A percentile compares a stretch with the other conserved stretches of the same genome.
Evolutionary conservation across 1,140 invertebrate species (phyloP).

Genomic region (Ooceraea biroi): DNA sequence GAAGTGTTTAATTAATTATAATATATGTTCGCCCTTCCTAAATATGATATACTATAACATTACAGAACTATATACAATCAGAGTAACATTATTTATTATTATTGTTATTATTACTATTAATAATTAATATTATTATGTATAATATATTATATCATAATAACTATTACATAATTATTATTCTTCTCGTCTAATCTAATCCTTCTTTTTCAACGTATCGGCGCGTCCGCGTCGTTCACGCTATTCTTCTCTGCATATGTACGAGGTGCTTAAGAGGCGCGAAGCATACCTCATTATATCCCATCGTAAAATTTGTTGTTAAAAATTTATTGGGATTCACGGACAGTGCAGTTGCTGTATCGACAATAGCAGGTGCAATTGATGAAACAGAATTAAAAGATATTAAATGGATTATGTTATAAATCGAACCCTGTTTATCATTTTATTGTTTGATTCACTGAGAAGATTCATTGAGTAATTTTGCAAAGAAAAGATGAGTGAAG

Average conservation of each 20-base stretch:
- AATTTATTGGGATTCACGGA: not conserved
- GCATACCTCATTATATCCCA: slow-evolving; percentile 41
- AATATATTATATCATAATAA: slow-evolving; percentile 58
- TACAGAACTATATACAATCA: slow-evolving; percentile 83
- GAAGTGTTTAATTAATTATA: slow-evolving; percentile 57
- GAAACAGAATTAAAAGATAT: not conserved
- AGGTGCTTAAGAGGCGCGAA: slow-evolving; percentile 60
- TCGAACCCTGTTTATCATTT: not conserved
- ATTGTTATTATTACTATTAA: slow-evolving; percentile 49
- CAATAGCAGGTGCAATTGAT: not conserved
- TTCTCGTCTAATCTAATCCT: slow-evolving; percentile 17
- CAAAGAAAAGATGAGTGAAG: not conserved
- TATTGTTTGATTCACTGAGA: not conserved
- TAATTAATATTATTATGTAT: slow-evolving; percentile 48
- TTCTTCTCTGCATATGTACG: slow-evolving; percentile 38
- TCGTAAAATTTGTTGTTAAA: slow-evolving; percentile 12
- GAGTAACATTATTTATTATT: slow-evolving; percentile 77
- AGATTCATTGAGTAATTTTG: not conserved
- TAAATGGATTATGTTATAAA: not conserved
- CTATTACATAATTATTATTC: slow-evolving; percentile 53
- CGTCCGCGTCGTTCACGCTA: slow-evolving; percentile 4
- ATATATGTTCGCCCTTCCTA: slow-evolving; percentile 56
- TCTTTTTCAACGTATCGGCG: slow-evolving; percentile 24
- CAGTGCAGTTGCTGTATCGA: not conserved
- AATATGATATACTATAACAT: slow-evolving; percentile 71